Evolutionary conservation across 2,113 vertebrate species (phyloP), one percentile per base, ranked within the genome.

Genomic region (Nansenia antarctica): DNA sequence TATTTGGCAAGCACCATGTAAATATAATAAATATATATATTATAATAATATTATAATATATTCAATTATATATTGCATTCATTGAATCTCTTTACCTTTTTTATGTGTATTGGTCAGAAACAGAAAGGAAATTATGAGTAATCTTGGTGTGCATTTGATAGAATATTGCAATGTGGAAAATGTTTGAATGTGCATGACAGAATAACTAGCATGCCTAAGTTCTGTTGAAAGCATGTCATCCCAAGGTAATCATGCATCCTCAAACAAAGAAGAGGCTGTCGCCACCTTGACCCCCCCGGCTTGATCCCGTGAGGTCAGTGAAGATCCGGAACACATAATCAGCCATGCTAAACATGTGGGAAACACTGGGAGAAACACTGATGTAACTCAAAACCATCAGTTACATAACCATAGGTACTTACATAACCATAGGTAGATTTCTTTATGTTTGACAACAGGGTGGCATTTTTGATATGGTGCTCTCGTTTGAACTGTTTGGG

Each of bases 331-430:
- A 30, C 39, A 62, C 57, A 52, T 22, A 71, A 82, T 82, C 73
- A 27, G 37, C 69, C 71, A 80, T 3, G 37, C 62, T 61, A 82
- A 86, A 62, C 65, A 78, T 64, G 47, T 54, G 45, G 62, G 76
- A 52, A 69, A 58, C 42, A 29, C n/a, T n/a, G n/a, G 74, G 37
- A 65, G 30, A 42, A 57, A 63, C 65, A 31, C 64, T 57, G 8
- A 12, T n/a, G 32, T 22, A 7, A 45, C 62, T 74, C 29, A 60
- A 73, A 65, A 77, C 12, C 5, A 59, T 65, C 73, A 15, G 24
- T 83, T 83, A 73, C 29, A 54, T 75, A 82, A 84, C 70, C 45
- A 42, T 11, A 39, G 52, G 31, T n/a, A n/a, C n/a, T n/a, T n/a
- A n/a, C n/a, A n/a, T 27, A 30, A 30, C 3, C 14, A 24, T n/a